Percentiles rank a stretch among this genome's conserved stretches.
These are phyloP conservation scores for Hydropsyche betteni DNA, from an alignment of 2,888 invertebrate species.

Conservation along the genomic window DNA sequence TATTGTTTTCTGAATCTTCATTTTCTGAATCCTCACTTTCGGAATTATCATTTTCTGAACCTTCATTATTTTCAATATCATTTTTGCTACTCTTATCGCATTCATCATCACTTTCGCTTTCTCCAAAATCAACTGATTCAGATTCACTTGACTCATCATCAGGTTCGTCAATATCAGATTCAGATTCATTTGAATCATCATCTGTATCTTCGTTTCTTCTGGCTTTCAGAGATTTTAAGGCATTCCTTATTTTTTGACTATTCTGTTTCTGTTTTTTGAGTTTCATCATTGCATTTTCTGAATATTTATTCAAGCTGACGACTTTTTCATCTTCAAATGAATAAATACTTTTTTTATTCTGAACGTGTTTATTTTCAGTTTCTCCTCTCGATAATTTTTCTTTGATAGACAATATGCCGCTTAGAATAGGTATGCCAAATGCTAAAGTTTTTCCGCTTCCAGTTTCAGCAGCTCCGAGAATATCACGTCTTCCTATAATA, in stretches of 20 bases:
- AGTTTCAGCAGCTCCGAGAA: constrained; percentile 98
- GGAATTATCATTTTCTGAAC: constrained; percentile 47
- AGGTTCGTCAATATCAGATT: constrained; percentile 33
- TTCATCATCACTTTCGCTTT: constrained; percentile 20
- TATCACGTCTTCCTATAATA: constrained; percentile 77
- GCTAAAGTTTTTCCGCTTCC: constrained; percentile 99
- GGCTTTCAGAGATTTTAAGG: constrained; percentile 50
- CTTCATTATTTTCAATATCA: constrained; percentile 47
- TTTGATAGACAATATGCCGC: constrained; percentile 81
- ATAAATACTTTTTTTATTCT: constrained; percentile 53
- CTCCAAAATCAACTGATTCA: background rate
- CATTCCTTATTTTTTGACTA: constrained; percentile 50
- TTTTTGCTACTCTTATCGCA: constrained; percentile 26
- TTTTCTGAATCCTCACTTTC: constrained; percentile 44
- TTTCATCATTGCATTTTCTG: constrained; percentile 55
- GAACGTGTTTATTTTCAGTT: constrained; percentile 57
- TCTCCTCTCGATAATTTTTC: constrained; percentile 60
- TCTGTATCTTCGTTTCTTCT: constrained; percentile 35
- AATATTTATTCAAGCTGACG: constrained; percentile 58
- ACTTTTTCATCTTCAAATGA: constrained; percentile 36
- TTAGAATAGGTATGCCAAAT: constrained; percentile 93
- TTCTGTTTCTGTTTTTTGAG: constrained; percentile 50
- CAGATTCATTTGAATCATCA: constrained; percentile 42
- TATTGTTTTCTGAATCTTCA: constrained; percentile 24
- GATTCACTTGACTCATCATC: constrained; percentile 40